Base-by-base conservation (phyloP, 2,797 vertebrate species). In the Molothrus ater region DNA sequence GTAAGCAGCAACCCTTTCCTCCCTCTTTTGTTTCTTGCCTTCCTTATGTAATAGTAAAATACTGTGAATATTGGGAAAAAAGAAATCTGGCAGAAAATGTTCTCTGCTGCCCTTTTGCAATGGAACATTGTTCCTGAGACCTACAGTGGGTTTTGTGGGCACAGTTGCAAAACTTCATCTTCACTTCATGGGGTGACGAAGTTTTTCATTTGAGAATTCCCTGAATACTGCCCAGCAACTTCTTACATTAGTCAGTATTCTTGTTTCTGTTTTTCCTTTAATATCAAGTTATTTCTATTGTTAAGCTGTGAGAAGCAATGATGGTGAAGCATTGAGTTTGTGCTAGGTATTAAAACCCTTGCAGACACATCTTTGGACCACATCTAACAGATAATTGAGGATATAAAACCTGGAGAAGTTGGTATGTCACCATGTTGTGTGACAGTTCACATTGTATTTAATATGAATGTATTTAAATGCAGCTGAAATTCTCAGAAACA, bases 21-120 rank as follows among this genome's bases (percentile, higher is more conserved):
- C 69, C 85, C 45, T 88, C 90, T 94, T 92, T 90, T 96, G 79
- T 91, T 95, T 96, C 64, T 92, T 65, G 53, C 47, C n/a, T 92
- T 87, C 28, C 78, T 94, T 94, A 94, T 9, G 11, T 93, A 88
- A 88, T 88, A 69, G 51, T 94, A 83, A 90, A 94, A 76, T 85
- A 45, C n/a, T 88, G 56, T 47, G 31, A 85, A 75, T 93, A 65
- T 34, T 80, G 50, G 85, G 80, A 90, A 75, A 71, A 89, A 82
- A 54, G 29, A 74, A 76, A 74, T 78, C 61, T 79, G 71, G 53
- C 64, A 87, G 40, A 95, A 94, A 54, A 70, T 74, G 36, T 92
- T 90, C 54, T 76, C 34, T 93, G 57, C 65, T 95, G 63, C 42
- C 73, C 15, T 86, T 93, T 90, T 96, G 92, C 76, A 94, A 34